Percentiles rank a stretch among this genome's conserved stretches.
These are phyloP conservation scores for Apogon hyalosoma DNA, from an alignment of 2,797 vertebrate species.

Conservation along the genomic window DNA sequence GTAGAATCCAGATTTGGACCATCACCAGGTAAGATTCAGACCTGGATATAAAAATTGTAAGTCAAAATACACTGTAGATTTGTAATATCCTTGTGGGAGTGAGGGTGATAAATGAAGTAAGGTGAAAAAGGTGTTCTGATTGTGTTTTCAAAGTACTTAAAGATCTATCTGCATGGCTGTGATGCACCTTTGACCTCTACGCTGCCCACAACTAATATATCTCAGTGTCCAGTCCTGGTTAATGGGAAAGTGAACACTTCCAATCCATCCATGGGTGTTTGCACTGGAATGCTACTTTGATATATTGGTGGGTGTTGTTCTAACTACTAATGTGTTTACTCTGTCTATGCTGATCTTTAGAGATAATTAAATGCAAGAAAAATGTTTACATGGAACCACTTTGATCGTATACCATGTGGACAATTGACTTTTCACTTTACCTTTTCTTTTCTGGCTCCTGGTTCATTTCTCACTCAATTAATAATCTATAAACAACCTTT, in stretches of 20 bases:
- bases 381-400: constrained; percentile 45
- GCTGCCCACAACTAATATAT: background rate
- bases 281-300: constrained; percentile 4
- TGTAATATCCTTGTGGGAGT: too few species aligned
- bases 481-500: background rate
- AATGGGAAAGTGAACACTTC: constrained; percentile 16
- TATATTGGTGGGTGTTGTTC: constrained; percentile 5
- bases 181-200: background rate
- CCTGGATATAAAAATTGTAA: too few species aligned
- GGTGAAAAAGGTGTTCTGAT: background rate
- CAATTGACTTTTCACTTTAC: constrained; percentile 50
- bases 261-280: background rate
- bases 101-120: background rate
- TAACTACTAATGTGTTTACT: constrained; percentile 24
- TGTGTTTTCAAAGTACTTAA: background rate
- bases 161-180: background rate
- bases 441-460: background rate
- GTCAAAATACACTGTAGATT: too few species aligned
- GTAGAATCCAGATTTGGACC: too few species aligned
- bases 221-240: background rate
- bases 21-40: too few species aligned
- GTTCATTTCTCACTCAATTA: constrained; percentile 13
- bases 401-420: constrained; percentile 54
- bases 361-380: constrained; percentile 42
- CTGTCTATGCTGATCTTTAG: constrained; percentile 29